A percentile compares a stretch with the other conserved stretches of the same genome.
These are phyloP conservation scores for Machimus atricapillus DNA, from an alignment of 2,888 invertebrate species.

Conservation along the genomic window DNA sequence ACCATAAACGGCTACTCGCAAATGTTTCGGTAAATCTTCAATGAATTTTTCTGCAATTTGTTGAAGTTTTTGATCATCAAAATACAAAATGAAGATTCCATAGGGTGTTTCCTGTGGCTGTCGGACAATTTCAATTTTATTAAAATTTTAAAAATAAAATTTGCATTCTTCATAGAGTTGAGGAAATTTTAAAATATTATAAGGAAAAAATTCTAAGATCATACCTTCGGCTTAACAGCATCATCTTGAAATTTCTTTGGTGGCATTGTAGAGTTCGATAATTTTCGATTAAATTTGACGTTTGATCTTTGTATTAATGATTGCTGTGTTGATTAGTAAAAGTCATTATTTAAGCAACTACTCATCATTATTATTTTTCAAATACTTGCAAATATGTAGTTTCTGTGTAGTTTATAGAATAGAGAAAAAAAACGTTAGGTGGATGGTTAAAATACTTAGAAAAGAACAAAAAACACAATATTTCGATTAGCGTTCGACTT, in stretches of 20 bases:
- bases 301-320: not conserved
- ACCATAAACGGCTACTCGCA: slow-evolving; percentile 37
- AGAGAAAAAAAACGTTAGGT: too few species aligned
- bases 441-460: too few species aligned
- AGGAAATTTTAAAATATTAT: not conserved
- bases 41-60: slow-evolving; percentile 36
- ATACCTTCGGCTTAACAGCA: not conserved
- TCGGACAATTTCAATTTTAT: not conserved
- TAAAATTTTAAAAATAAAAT: not conserved
- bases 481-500: too few species aligned
- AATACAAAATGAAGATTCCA: slow-evolving; percentile 34
- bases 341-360: not conserved
- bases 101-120: not conserved
- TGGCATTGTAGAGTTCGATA: not conserved
- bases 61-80: not conserved
- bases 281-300: not conserved
- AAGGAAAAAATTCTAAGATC: not conserved
- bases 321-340: not conserved
- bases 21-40: not conserved
- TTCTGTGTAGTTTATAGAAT: too few species aligned
- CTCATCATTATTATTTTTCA: too few species aligned
- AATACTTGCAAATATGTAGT: too few species aligned
- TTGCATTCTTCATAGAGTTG: not conserved
- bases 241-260: not conserved
- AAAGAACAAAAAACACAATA: too few species aligned